Percentiles rank a stretch among this genome's conserved stretches.
Evolutionary conservation across 1,140 invertebrate species (phyloP).

Genomic region (Portunus trituberculatus): DNA sequence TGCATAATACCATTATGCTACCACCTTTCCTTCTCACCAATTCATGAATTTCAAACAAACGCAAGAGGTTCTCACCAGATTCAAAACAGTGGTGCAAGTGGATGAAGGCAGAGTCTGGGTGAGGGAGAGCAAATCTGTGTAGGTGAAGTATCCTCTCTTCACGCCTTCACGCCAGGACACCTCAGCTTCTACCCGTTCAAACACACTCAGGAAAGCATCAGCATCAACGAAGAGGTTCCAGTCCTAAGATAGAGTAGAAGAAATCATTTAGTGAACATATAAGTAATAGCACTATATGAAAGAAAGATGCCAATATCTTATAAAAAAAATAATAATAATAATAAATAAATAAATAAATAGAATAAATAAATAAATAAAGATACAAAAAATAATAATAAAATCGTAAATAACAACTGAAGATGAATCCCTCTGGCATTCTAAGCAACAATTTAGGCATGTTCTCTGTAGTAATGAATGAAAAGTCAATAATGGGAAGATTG

Average conservation of each 20-base stretch:
- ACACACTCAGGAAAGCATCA: conserved; percentile 86
- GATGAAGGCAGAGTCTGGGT: conserved; percentile 78
- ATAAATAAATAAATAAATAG: conserved; percentile 30
- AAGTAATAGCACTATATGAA: neutral
- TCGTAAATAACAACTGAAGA: too few species aligned
- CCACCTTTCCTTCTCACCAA: too few species aligned
- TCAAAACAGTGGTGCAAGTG: conserved; percentile 81
- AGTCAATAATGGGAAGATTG: neutral
- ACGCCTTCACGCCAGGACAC: conserved; percentile 87
- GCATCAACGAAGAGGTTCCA: conserved; percentile 90
- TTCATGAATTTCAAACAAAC: too few species aligned
- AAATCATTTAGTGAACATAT: neutral
- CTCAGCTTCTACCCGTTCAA: conserved; percentile 86
- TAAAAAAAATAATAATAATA: neutral
- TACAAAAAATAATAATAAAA: neutral
- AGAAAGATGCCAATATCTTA: too few species aligned
- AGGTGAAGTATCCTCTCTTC: conserved; percentile 90
- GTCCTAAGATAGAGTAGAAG: conserved; percentile 84
- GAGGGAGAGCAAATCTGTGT: conserved; percentile 88
- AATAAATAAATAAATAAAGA: neutral
- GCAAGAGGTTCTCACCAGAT: conserved; percentile 75
- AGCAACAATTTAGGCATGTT: too few species aligned
- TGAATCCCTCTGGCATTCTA: too few species aligned
- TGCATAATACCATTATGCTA: too few species aligned
- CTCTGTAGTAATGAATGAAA: neutral